Evolutionary conservation across 2,113 vertebrate genomes (phyloP).

Genomic region (Brachyhypopomus occidentalis): DNA sequence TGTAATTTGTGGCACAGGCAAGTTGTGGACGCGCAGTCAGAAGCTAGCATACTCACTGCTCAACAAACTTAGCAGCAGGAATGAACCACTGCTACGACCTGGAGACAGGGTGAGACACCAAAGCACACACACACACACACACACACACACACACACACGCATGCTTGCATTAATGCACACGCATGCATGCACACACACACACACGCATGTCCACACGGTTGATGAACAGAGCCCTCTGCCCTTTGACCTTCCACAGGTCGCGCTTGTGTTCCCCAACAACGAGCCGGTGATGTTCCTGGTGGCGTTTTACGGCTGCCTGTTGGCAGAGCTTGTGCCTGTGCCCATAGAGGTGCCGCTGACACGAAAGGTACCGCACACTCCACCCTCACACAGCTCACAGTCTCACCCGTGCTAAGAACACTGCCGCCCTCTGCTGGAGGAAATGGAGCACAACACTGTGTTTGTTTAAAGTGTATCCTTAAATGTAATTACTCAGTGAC

Average conservation of each 20-base stretch:
- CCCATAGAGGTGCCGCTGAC: constrained; percentile 96
- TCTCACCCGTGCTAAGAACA: constrained; percentile 20
- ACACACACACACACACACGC: background rate
- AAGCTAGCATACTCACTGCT: constrained; percentile 94
- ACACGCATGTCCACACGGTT: background rate
- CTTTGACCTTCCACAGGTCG: constrained; percentile 76
- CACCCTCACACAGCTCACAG: background rate
- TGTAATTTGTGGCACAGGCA: constrained; percentile 73
- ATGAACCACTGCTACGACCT: constrained; percentile 86
- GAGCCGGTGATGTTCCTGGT: constrained; percentile 98
- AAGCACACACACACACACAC: background rate
- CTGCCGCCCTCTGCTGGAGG: constrained; percentile 63
- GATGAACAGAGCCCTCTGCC: background rate
- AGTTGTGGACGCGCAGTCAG: constrained; percentile 94
- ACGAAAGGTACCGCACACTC: constrained; percentile 82
- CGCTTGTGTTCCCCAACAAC: constrained; percentile 94
- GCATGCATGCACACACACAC: too few species aligned
- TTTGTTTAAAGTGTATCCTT: background rate
- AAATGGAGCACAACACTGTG: background rate
- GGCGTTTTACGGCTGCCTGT: constrained; percentile 93
- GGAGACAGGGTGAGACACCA: constrained; percentile 85
- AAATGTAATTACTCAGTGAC: background rate
- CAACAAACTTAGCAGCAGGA: constrained; percentile 89
- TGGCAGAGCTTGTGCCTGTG: constrained; percentile 92
- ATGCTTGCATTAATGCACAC: background rate